Evolutionary conservation across 2,888 invertebrate genomes (phyloP).

Genomic region (Tetrapedia diversipes): DNA sequence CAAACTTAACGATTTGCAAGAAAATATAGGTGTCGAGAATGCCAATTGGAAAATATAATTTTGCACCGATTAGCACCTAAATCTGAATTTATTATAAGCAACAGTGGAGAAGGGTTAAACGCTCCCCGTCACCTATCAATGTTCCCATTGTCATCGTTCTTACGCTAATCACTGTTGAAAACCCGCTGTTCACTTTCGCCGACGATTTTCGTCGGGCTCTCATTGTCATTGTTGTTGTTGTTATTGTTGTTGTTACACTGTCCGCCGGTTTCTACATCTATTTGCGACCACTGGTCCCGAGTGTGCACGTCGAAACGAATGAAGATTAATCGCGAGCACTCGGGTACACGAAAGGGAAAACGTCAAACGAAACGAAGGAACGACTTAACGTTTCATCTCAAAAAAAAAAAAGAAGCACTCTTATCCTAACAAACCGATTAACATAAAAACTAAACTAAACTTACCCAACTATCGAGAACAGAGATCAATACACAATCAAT

Average conservation of each 20-base stretch:
- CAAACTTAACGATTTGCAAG: no score
- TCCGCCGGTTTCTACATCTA: conserved; percentile 41
- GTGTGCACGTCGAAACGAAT: conserved; percentile 5
- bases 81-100: background rate
- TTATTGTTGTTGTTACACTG: conserved; percentile 67
- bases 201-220: conserved; percentile 49
- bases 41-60: no score
- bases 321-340: conserved; percentile 41
- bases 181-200: conserved; percentile 56
- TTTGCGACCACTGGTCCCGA: conserved; percentile 22
- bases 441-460: background rate
- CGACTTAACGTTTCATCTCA: background rate
- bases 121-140: conserved; percentile 18
- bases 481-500: background rate
- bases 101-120: conserved; percentile 28
- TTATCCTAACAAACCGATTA: no score
- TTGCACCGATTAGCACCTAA: no score
- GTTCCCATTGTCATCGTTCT: conserved; percentile 54
- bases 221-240: conserved; percentile 68
- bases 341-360: conserved; percentile 1
- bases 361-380: background rate
- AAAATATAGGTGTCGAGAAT: no score
- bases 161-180: conserved; percentile 54
- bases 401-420: background rate
- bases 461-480: background rate